Percentiles rank a stretch among this genome's conserved stretches.
Evolutionary conservation across 2,888 invertebrate genomes (phyloP).

Genomic region (Microctonus brassicae): DNA sequence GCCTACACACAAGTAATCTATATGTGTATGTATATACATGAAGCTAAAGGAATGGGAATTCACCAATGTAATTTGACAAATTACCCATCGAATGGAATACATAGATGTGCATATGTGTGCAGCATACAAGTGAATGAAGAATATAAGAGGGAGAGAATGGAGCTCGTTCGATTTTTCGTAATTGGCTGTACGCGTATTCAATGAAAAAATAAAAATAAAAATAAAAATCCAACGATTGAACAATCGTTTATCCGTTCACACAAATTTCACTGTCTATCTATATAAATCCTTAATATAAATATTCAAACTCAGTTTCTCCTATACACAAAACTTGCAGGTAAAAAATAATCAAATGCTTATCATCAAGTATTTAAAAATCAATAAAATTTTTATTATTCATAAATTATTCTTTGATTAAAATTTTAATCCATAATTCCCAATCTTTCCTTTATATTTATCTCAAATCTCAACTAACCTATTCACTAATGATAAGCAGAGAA

Average conservation of each 20-base stretch:
- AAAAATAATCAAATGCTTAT: no score
- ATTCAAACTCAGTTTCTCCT: background rate
- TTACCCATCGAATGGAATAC: constrained; percentile 25
- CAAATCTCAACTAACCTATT: no score
- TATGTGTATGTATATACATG: constrained; percentile 16
- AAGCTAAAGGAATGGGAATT: constrained; percentile 13
- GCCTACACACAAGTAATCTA: no score
- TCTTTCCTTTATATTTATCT: no score
- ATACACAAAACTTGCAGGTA: no score
- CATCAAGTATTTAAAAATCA: no score
- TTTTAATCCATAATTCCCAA: no score
- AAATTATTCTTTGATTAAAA: no score
- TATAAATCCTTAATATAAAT: background rate
- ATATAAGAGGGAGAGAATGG: constrained; percentile 39
- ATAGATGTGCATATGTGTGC: background rate
- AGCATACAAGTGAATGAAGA: constrained; percentile 36
- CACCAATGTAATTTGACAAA: constrained; percentile 35
- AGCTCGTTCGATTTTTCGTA: constrained; percentile 36
- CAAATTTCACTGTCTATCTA: background rate
- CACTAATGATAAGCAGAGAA: no score
- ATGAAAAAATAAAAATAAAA: constrained; percentile 7
- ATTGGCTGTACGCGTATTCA: constrained; percentile 32
- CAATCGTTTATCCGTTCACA: constrained; percentile 26
- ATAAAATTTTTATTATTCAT: no score
- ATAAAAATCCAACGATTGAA: constrained; percentile 18